Evolutionary conservation across 2,888 invertebrate species (phyloP), one percentile per base, ranked within the genome.

Genomic region (Tachina fera): DNA sequence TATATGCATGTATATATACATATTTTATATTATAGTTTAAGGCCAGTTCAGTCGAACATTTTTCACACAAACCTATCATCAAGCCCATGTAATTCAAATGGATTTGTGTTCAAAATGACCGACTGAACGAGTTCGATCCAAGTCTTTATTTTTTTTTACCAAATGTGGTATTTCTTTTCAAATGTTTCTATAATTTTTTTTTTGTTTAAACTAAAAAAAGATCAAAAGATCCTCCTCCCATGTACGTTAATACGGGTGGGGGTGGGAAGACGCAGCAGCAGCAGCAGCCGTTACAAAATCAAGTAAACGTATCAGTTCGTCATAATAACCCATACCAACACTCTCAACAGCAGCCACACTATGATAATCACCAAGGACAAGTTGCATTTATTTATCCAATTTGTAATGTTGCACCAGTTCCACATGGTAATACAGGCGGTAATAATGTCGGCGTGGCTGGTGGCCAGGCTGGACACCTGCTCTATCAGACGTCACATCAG

Each of bases 231-330:
- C 90, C 90, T 90, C 90, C 90, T 91, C 89, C 91, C 89, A 91
- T 91, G 91, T 92, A 89, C 90, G 89, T 89, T 83, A 90, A 90
- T 90, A 87, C 91, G 90, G 91, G 90, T 91, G 91, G 92, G 90
- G 91, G 91, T 91, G 92, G 91, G 91, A 92, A 92, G 91, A 91
- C 79, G 74, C 91, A 91, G 86, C 90, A 90, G 87, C 90, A 90
- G 87, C 90, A 89, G 71, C 88, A 88, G 60, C 87, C 86, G 60
- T 80, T 84, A 65, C 90, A 90, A 79, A 84, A 87, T 65, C 91
- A 90, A 90, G 14, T 45, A 72, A 81, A 68, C 67, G 31, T 31
- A 51, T 53, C 80, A 68, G 63, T 79, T 45, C 81, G 72, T 65
- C 79, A 61, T 87, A 75, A 47, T 72, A 88, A 60, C 89, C 79